Conservation (phyloP, 1,140 invertebrate species). For the Himalopsyche phryganea region DNA sequence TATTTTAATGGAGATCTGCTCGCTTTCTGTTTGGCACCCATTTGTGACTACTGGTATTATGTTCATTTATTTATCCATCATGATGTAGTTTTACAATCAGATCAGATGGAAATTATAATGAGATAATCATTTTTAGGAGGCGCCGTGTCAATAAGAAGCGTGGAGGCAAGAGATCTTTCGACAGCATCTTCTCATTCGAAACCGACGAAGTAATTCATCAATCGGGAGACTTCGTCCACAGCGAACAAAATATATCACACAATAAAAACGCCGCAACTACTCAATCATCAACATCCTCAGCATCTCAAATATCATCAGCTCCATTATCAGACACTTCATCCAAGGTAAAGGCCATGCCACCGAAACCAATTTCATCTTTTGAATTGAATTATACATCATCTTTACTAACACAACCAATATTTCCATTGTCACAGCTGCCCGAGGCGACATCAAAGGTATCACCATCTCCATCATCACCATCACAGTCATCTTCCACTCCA, state of each 20-base stretch:
- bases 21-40: too few species aligned
- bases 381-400: not conserved
- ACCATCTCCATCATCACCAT: not conserved
- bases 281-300: not conserved
- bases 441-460: slow-evolving; percentile 9
- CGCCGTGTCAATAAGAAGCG: not conserved
- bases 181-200: not conserved
- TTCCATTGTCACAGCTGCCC: not conserved
- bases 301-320: slow-evolving; percentile 1
- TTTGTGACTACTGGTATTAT: too few species aligned
- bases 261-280: not conserved
- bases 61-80: too few species aligned
- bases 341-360: not conserved
- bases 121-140: not conserved
- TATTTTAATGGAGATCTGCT: too few species aligned
- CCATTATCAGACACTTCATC: not conserved
- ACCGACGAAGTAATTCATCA: not conserved
- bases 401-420: not conserved
- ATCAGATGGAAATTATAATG: too few species aligned
- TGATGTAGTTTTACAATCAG: too few species aligned
- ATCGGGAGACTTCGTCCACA: too few species aligned
- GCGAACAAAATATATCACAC: too few species aligned
- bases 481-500: slow-evolving; percentile 3
- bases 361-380: not conserved
- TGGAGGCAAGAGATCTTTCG: not conserved